phyloP scores from a whole-genome alignment of 2,888 invertebrate species.

The Parnassius mnemosyne region DNA sequence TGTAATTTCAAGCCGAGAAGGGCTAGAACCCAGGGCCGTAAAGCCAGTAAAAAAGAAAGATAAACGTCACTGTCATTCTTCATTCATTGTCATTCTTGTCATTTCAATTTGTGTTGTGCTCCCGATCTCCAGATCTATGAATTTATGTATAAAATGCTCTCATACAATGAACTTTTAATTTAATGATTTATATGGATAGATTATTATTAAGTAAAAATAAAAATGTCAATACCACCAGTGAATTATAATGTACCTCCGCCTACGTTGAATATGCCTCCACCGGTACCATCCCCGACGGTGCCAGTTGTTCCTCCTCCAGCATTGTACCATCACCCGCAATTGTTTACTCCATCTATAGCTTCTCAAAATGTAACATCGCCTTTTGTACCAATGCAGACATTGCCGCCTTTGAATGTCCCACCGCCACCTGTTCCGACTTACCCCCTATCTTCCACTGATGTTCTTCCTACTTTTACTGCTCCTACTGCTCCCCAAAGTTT shows the following conservation, averaged over 20 bases:
- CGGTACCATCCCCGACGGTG: constrained; percentile 30
- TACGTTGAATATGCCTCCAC: constrained; percentile 38
- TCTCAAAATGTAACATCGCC: constrained; percentile 37
- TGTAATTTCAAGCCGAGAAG: too few species aligned
- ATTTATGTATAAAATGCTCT: too few species aligned
- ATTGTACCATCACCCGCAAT: constrained; percentile 42
- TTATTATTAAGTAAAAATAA: constrained; percentile 4
- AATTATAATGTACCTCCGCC: constrained; percentile 62
- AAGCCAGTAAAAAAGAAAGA: too few species aligned
- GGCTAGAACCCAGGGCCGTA: too few species aligned
- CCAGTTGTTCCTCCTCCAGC: constrained; percentile 34
- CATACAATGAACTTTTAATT: too few species aligned
- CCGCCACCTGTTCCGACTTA: constrained; percentile 35
- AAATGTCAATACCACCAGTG: constrained; percentile 59
- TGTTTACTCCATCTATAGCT: constrained; percentile 35
- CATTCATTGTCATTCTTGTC: too few species aligned
- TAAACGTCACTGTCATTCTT: too few species aligned
- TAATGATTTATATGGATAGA: too few species aligned
- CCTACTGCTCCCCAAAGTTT: constrained; percentile 31
- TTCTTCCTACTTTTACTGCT: constrained; percentile 31
- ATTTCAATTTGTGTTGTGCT: too few species aligned
- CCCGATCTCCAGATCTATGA: too few species aligned
- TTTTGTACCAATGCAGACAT: constrained; percentile 19
- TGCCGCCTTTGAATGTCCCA: constrained; percentile 36
- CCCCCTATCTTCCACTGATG: constrained; percentile 33